Evolutionary conservation across 2,113 vertebrate species (phyloP), one percentile per base, ranked within the genome.

Genomic region (Proteles cristata): DNA sequence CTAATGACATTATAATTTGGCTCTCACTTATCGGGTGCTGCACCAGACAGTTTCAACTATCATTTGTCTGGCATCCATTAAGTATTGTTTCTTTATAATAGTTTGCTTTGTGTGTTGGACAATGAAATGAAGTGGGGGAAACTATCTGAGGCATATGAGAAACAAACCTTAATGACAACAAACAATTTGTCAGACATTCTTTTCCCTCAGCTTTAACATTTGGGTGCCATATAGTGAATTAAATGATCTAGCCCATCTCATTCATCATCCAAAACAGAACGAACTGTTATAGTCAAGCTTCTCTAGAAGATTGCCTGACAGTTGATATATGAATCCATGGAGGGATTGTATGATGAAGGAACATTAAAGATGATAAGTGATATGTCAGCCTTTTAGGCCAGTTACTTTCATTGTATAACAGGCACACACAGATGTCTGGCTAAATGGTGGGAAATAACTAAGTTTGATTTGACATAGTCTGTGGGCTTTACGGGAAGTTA

Each of bases 161-260:
- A 97, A 97, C 96, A 94, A 45, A 97, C 88, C 93, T 97, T 88
- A 96, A 97, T 93, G 93, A 97, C 96, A 95, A 97, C 95, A 98
- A 97, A 48, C 43, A 97, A 97, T 93, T 94, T 73, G 96, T 97
- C 97, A 96, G 94, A 92, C 96, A 90, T 73, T 94, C 85, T 91
- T 96, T 79, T 80, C 91, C 97, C 86, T 89, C 43, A 79, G 96
- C 88, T 93, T 91, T 96, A 97, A 97, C 97, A 96, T 93, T 82
- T 95, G 88, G 65, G 85, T 93, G 88, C 92, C 95, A 95, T 79
- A 73, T 71, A 90, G 43, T 92, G 81, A 98, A 98, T 96, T 63
- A 97, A 97, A 94, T 91, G 88, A 93, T 96, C 90, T 97, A 89
- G 79, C 85, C 85, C 96, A 95, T 96, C 97, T 97, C 98, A 97